These are phyloP conservation scores for Helicolenus hilgendorfi DNA, from an alignment of 2,797 vertebrate species.

Conservation along the genomic window DNA sequence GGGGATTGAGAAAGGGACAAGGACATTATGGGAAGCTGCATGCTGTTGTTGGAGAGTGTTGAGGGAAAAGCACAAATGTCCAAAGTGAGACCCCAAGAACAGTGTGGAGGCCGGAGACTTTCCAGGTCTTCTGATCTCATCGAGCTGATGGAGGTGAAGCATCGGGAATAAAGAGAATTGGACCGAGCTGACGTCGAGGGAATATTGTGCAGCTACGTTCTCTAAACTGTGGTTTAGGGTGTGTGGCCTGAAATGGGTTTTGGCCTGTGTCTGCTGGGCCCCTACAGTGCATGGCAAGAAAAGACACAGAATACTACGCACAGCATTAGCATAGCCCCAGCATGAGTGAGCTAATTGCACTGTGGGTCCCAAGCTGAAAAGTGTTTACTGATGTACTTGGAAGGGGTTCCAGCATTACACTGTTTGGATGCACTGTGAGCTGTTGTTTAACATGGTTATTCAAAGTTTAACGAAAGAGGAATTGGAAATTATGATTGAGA, in stretches of 20 bases:
- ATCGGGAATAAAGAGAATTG: conserved; percentile 32
- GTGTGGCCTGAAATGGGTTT: conserved; percentile 45
- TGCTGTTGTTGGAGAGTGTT: conserved; percentile 47
- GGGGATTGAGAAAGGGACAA: conserved; percentile 35
- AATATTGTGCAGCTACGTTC: conserved; percentile 32
- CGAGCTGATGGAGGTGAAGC: conserved; percentile 42
- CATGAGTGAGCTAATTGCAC: conserved; percentile 46
- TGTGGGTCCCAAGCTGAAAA: conserved; percentile 40
- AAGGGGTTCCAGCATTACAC: conserved; percentile 30
- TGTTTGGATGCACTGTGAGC: neutral
- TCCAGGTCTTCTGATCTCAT: conserved; percentile 70
- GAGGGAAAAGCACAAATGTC: conserved; percentile 36
- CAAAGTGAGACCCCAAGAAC: conserved; percentile 44
- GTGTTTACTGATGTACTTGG: conserved; percentile 61
- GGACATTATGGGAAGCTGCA: conserved; percentile 33
- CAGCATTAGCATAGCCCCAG: conserved; percentile 30
- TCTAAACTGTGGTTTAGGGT: conserved; percentile 32
- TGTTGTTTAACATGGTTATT: conserved; percentile 9
- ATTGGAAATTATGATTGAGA: neutral
- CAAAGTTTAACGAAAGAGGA: conserved; percentile 10
- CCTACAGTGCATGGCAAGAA: conserved; percentile 37
- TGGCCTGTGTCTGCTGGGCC: conserved; percentile 20
- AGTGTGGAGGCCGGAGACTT: conserved; percentile 35
- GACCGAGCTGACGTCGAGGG: conserved; percentile 6
- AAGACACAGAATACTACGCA: conserved; percentile 31